These are phyloP conservation scores for Stomatorhinus walkeri DNA, from an alignment of 2,797 vertebrate genomes.

Conservation along the genomic window DNA sequence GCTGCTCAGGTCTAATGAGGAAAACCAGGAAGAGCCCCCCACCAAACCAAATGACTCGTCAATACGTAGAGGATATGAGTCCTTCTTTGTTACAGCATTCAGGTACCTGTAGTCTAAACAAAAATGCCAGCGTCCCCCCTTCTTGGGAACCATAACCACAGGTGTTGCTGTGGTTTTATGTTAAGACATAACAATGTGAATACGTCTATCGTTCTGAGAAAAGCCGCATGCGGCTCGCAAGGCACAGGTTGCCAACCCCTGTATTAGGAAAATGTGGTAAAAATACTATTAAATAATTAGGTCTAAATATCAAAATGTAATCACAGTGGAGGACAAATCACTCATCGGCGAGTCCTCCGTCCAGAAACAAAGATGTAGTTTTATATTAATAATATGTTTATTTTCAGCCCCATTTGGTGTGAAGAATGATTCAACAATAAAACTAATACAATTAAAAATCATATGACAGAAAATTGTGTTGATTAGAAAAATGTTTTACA, in stretches of 20 bases:
- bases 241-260: no score
- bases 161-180: no score
- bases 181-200: not conserved
- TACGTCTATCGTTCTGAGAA: no score
- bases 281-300: not conserved
- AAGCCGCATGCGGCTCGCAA: no score
- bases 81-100: not conserved
- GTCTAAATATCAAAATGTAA: not conserved
- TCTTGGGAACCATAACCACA: not conserved
- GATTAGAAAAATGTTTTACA: not conserved
- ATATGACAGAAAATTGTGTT: not conserved
- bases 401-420: not conserved
- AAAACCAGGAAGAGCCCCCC: not conserved
- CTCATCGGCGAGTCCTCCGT: not conserved
- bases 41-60: not conserved
- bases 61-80: not conserved
- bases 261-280: not conserved
- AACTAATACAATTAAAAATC: not conserved
- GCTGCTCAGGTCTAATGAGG: not conserved
- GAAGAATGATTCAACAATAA: not conserved
- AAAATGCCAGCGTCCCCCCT: not conserved
- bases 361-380: not conserved
- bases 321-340: not conserved
- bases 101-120: not conserved
- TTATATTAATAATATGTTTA: not conserved